These are phyloP conservation scores for Metaphire vulgaris DNA, from an alignment of 1,140 invertebrate genomes.

Conservation along the genomic window DNA sequence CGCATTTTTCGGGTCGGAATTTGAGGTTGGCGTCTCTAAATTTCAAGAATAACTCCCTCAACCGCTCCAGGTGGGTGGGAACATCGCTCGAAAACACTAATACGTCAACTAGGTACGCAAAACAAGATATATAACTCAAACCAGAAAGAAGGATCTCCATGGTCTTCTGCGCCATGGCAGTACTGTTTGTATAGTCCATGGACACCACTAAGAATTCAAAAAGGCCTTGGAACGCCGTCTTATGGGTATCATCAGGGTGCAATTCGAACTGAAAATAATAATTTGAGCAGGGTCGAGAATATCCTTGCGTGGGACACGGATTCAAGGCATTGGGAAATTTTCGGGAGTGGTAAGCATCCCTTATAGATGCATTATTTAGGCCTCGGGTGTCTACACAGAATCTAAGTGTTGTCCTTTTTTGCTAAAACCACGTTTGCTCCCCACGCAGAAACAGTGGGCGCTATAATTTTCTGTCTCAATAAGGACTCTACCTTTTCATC, in stretches of 20 bases:
- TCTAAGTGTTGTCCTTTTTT: slow-evolving; percentile 34
- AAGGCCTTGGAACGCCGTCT: slow-evolving; percentile 37
- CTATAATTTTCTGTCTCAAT: neutral
- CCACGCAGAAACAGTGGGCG: slow-evolving; percentile 34
- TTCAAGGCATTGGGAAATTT: slow-evolving; percentile 39
- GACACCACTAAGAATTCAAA: slow-evolving; percentile 34
- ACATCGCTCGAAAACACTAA: slow-evolving; percentile 30
- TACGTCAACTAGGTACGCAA: slow-evolving; percentile 37
- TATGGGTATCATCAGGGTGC: slow-evolving; percentile 36
- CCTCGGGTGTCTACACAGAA: slow-evolving; percentile 38
- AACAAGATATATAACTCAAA: slow-evolving; percentile 20
- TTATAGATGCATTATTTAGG: slow-evolving; percentile 36
- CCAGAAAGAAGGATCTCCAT: slow-evolving; percentile 35
- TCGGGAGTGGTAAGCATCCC: slow-evolving; percentile 34
- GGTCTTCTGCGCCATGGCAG: slow-evolving; percentile 36
- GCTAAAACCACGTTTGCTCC: slow-evolving; percentile 39
- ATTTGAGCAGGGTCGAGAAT: slow-evolving; percentile 33
- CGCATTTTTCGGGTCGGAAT: slow-evolving; percentile 36
- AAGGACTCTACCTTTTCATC: neutral
- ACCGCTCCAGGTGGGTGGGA: slow-evolving; percentile 24
- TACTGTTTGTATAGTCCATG: slow-evolving; percentile 38
- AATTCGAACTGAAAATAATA: slow-evolving; percentile 51
- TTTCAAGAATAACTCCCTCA: slow-evolving; percentile 31
- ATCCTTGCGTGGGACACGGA: slow-evolving; percentile 30
- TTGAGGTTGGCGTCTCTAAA: slow-evolving; percentile 32